These are phyloP conservation scores for Corythornis vintsioides DNA, from an alignment of 2,113 vertebrate genomes.

Conservation along the genomic window DNA sequence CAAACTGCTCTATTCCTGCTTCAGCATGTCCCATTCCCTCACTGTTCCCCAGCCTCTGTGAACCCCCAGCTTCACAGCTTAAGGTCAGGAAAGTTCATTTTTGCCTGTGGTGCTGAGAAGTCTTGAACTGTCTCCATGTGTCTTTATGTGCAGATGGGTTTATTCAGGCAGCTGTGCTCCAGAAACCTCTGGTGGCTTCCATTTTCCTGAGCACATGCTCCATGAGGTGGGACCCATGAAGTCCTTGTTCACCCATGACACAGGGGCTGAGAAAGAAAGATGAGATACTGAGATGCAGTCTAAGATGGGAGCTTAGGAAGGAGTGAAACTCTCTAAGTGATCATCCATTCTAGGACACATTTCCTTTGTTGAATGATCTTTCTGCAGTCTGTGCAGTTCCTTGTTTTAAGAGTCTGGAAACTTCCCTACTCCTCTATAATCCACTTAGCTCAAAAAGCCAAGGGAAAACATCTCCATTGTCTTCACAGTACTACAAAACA, in stretches of 20 bases:
- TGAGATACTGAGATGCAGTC: background rate
- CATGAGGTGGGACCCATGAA: background rate
- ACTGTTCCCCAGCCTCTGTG: background rate
- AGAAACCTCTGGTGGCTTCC: background rate
- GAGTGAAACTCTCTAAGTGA: background rate
- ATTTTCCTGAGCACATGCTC: background rate
- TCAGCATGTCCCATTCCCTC: rapidly evolving
- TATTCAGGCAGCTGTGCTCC: background rate
- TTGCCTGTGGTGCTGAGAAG: background rate
- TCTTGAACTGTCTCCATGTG: background rate
- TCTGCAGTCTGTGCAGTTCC: background rate
- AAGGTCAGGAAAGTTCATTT: constrained; percentile 3
- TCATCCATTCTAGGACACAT: background rate
- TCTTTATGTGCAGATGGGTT: background rate
- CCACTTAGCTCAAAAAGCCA: background rate
- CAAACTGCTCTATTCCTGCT: background rate
- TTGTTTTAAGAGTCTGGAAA: background rate
- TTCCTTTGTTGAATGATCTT: background rate
- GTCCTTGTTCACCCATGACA: background rate
- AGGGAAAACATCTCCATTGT: background rate
- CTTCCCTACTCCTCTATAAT: background rate
- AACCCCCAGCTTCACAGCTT: background rate
- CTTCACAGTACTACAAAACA: background rate
- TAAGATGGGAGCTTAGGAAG: background rate
- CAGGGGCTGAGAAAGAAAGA: background rate